phyloP scores from a whole-genome alignment of 37 sponge, comb jelly and placozoan genomes.

The Chondrosia reniformis region DNA sequence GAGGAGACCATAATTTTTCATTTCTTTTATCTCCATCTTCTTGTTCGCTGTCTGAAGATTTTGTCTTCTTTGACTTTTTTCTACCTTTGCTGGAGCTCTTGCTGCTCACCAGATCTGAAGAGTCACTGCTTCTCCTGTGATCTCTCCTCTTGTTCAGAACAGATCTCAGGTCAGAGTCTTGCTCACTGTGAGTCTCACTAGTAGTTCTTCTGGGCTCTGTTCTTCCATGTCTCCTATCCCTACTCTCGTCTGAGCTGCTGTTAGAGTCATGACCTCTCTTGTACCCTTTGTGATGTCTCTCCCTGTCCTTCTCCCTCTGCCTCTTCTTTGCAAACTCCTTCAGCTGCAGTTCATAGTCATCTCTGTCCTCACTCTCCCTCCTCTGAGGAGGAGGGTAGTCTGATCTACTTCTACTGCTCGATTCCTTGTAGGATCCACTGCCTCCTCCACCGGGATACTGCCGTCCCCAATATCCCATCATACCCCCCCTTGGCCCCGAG shows the following conservation, averaged over 20 bases:
- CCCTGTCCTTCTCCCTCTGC: slow-evolving; percentile 41
- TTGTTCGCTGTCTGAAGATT: not conserved
- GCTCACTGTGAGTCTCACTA: slow-evolving; percentile 13
- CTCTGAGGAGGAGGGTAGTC: not conserved
- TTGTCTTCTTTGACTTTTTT: not conserved
- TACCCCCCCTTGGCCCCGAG: not conserved
- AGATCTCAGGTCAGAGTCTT: not conserved
- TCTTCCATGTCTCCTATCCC: slow-evolving; percentile 4
- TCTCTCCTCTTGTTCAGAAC: slow-evolving; percentile 4
- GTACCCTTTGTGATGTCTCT: not conserved
- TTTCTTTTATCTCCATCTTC: slow-evolving; percentile 17
- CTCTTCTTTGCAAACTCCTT: slow-evolving; percentile 47
- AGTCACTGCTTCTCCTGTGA: not conserved
- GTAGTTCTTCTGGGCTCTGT: not conserved
- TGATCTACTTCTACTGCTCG: not conserved
- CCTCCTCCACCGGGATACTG: slow-evolving; percentile 1
- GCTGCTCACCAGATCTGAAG: not conserved
- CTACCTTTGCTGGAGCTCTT: not conserved
- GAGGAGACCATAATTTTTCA: not conserved
- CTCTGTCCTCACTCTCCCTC: not conserved
- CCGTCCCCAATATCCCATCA: not conserved
- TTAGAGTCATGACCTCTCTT: not conserved
- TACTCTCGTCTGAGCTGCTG: not conserved
- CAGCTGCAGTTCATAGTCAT: slow-evolving; percentile 73
- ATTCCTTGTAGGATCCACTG: slow-evolving; percentile 7